Conservation (phyloP, 2,113 vertebrate genomes). For the Hypanus sabinus region DNA sequence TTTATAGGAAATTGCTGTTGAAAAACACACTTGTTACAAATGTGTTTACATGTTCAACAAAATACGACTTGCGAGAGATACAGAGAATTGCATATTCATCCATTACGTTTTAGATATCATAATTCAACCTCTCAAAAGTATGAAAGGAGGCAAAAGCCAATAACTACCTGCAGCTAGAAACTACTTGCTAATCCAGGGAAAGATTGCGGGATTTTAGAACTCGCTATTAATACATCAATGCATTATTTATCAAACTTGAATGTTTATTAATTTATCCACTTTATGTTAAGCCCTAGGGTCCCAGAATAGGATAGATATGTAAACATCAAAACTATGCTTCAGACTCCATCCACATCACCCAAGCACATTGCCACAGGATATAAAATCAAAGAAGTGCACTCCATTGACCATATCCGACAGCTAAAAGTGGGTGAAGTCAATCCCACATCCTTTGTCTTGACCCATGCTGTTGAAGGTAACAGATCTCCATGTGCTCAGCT, state of each 20-base stretch:
- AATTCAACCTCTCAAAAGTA: not conserved
- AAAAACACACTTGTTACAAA: not conserved
- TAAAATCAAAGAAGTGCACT: too few relatives aligned
- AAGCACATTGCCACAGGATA: not conserved
- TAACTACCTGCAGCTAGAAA: not conserved
- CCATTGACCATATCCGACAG: too few relatives aligned
- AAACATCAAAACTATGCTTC: not conserved
- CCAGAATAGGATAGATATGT: not conserved
- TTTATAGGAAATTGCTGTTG: not conserved
- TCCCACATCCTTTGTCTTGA: too few relatives aligned
- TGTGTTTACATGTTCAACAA: not conserved
- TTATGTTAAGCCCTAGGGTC: too few relatives aligned
- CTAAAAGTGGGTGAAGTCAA: too few relatives aligned
- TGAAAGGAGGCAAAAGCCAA: not conserved
- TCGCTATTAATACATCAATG: too few relatives aligned
- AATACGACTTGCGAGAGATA: not conserved
- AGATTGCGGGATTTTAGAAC: too few relatives aligned
- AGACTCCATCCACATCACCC: not conserved
- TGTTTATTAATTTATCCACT: too few relatives aligned
- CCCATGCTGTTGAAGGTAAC: too few relatives aligned
- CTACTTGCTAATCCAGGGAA: not conserved
- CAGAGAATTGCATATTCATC: not conserved
- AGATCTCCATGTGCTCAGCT: too few relatives aligned
- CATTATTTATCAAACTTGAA: too few relatives aligned
- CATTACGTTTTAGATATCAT: not conserved